phyloP scores from a whole-genome alignment of 64 coral and sea anemone species.

The Platygyra sinensis region DNA sequence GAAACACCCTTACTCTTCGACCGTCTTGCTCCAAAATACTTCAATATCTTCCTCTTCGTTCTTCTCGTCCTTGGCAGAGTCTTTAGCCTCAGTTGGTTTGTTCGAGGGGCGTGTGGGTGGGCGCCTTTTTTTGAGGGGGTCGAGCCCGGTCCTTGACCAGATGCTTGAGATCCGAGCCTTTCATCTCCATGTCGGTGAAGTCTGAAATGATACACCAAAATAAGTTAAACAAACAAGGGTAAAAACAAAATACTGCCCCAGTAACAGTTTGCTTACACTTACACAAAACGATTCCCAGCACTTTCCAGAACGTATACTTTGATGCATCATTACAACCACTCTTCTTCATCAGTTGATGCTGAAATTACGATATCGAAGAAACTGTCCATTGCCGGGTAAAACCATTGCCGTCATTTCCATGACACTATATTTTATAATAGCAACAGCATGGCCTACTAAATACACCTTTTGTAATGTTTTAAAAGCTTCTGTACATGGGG shows the following conservation, averaged over 20 bases:
- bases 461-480: no score
- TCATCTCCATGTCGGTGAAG: constrained; percentile 50
- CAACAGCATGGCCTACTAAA: no score
- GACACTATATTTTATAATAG: no score
- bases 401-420: no score
- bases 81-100: constrained; percentile 64
- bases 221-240: background rate
- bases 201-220: constrained; percentile 53
- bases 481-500: no score
- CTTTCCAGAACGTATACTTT: no score
- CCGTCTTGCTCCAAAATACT: constrained; percentile 70
- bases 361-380: no score
- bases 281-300: no score
- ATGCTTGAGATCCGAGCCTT: constrained; percentile 60
- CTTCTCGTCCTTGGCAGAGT: constrained; percentile 8
- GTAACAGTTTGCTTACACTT: no score
- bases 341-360: no score
- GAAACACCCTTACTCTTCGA: constrained; percentile 49
- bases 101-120: constrained; percentile 85
- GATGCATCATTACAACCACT: no score
- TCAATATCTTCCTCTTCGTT: constrained; percentile 58
- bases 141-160: constrained; percentile 81
- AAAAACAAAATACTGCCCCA: background rate
- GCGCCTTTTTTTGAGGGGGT: constrained; percentile 77
- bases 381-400: no score